Evolutionary conservation across 2,113 vertebrate species (phyloP).

Genomic region (Gadus macrocephalus): DNA sequence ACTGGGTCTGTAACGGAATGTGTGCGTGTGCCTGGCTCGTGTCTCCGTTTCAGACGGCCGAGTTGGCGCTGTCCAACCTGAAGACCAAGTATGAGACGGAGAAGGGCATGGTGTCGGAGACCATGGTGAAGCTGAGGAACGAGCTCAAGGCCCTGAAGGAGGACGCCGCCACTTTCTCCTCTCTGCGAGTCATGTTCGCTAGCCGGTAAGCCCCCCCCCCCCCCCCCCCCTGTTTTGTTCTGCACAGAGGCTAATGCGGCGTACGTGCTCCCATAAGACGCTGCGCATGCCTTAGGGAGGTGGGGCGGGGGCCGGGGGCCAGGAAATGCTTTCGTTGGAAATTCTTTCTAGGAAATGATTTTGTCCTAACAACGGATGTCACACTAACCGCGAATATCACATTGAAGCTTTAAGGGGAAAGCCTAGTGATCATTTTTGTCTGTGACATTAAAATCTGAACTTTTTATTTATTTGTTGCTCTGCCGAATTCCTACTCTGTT

Average conservation of each 20-base stretch:
- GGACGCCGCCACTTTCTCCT: conserved; percentile 83
- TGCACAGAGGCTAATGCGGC: too few relatives aligned
- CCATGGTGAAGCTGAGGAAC: conserved; percentile 79
- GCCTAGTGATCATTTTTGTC: too few relatives aligned
- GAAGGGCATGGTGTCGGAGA: conserved; percentile 79
- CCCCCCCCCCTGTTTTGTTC: too few relatives aligned
- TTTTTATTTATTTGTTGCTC: background rate
- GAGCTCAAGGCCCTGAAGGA: conserved; percentile 83
- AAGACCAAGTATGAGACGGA: conserved; percentile 82
- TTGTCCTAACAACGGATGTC: too few relatives aligned
- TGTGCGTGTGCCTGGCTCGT: background rate
- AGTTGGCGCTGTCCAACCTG: conserved; percentile 78
- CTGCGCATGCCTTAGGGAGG: too few relatives aligned
- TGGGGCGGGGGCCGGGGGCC: too few relatives aligned
- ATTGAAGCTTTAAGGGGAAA: too few relatives aligned
- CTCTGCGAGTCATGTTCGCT: conserved; percentile 80
- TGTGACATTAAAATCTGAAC: background rate
- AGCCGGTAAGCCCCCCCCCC: conserved; percentile 69
- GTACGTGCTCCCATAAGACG: too few relatives aligned
- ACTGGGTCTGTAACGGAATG: too few relatives aligned
- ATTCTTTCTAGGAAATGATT: too few relatives aligned
- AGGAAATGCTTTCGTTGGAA: too few relatives aligned
- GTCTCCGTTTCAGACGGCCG: conserved; percentile 69
- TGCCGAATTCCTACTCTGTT: background rate
- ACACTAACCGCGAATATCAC: too few relatives aligned